Percentiles rank a stretch among this genome's conserved stretches.
Evolutionary conservation across 2,888 invertebrate species (phyloP).

Genomic region (Troglohyphantes excavatus): DNA sequence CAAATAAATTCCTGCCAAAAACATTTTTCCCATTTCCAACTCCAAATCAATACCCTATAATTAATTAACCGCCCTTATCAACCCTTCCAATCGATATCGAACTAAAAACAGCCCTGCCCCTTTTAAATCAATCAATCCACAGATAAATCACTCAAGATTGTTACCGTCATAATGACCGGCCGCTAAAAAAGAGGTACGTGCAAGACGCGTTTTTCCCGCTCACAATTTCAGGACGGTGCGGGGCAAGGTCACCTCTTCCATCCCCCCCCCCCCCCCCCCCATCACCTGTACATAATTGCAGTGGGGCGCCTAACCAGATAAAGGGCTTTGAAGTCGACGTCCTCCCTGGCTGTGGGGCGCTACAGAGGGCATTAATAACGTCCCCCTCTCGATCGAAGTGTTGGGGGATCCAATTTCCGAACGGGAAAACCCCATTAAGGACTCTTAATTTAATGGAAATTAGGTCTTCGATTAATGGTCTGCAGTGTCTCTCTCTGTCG

Average conservation of each 20-base stretch:
- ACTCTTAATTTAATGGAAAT: conserved; percentile 76
- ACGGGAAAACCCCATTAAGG: conserved; percentile 57
- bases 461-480: conserved; percentile 56
- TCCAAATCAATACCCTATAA: neutral
- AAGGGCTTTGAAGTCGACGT: conserved; percentile 29
- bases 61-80: neutral
- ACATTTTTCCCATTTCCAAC: neutral
- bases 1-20: too few relatives aligned
- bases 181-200: conserved; percentile 1
- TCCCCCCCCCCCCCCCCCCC: neutral
- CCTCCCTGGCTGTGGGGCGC: conserved; percentile 13
- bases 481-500: conserved; percentile 27
- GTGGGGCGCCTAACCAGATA: conserved; percentile 44
- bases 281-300: conserved; percentile 38
- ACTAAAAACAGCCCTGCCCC: neutral
- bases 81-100: conserved; percentile 2
- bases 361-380: conserved; percentile 63
- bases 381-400: conserved; percentile 29
- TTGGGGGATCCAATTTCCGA: conserved; percentile 63
- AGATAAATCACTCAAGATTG: conserved; percentile 18
- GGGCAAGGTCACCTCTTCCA: conserved; percentile 9
- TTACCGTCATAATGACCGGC: neutral
- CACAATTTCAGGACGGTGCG: neutral
- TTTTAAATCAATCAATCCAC: conserved; percentile 8
- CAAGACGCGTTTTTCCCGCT: too few relatives aligned